Conservation (phyloP, 2,113 vertebrate species). For the Chionodraco myersi region DNA sequence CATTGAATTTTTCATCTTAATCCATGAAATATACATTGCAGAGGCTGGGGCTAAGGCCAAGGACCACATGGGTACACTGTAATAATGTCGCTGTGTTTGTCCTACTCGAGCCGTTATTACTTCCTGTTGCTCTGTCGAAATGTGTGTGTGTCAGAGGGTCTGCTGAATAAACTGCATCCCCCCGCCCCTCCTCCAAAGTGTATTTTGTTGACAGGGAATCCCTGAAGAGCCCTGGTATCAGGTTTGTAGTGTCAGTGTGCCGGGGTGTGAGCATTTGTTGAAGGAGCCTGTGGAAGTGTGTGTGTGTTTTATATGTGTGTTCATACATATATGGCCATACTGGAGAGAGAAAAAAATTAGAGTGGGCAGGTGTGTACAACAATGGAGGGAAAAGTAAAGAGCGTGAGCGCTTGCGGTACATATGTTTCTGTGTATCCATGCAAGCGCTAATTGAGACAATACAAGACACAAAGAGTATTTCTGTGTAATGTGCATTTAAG, state of each 20-base stretch:
- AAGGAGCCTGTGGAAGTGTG: conserved; percentile 37
- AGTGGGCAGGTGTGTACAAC: not conserved
- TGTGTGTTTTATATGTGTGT: conserved; percentile 5
- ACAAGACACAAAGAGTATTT: conserved; percentile 67
- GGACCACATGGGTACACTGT: conserved; percentile 43
- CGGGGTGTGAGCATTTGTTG: conserved; percentile 54
- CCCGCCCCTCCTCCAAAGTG: conserved; percentile 5
- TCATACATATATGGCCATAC: not conserved
- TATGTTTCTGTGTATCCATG: conserved; percentile 58
- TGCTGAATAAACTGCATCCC: conserved; percentile 35
- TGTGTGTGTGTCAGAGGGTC: conserved; percentile 8
- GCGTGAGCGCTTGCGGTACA: conserved; percentile 29
- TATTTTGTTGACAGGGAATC: conserved; percentile 58
- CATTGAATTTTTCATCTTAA: conserved; percentile 77
- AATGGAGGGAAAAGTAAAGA: conserved; percentile 14
- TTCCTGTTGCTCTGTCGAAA: conserved; percentile 24
- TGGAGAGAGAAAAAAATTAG: conserved; percentile 4
- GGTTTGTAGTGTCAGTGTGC: conserved; percentile 66
- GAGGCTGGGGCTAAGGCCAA: conserved; percentile 44
- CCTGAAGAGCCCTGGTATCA: conserved; percentile 64
- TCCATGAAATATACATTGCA: conserved; percentile 75
- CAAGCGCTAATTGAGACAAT: conserved; percentile 27
- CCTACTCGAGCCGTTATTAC: conserved; percentile 58
- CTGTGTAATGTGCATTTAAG: conserved; percentile 62
- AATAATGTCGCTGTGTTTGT: conserved; percentile 73